Base-by-base conservation (phyloP, 2,113 vertebrate species). In the Neodontobutis hainanensis region DNA sequence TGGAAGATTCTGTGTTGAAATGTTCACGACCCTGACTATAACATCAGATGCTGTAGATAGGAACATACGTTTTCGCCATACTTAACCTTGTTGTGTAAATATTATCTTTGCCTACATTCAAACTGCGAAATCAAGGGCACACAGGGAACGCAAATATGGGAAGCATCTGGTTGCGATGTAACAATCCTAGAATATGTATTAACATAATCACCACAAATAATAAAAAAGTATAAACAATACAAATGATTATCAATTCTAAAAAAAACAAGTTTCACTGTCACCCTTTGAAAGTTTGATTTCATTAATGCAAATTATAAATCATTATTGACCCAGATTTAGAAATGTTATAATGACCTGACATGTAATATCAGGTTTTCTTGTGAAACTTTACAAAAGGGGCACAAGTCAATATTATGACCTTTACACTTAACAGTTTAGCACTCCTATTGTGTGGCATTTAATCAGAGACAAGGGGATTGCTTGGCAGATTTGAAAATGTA, bases 21-120 rank as follows among this genome's bases (percentile, higher is more conserved):
- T 89, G 11, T 88, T 88, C 85, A 79, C 85, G 79, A 73, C 74
- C 58, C 70, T 68, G 61, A 70, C 78, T 61, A 68, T 55, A 77
- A 67, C 61, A 66, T 65, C 77, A 64, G 47, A 70, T 75, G 73
- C 70, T 43, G 43, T 80, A 46, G 78, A 59, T 65, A 61, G 16
- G 59, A 58, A 74, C 69, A 63, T 12, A 67, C 63, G 45, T 11
- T 63, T 75, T 63, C 60, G 6, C 65, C 53, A 27, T 62, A 49
- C 56, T 63, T 78, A 59, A 71, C 66, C 52, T 68, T 64, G 38
- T 11, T 68, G 48, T 78, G 74, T 67, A 71, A 77, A 83, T 56
- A 62, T 63, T n/a, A 68, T 53, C 73, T 32, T 48, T 15, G 12
- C 57, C 15, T n/a, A 71, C 53, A 46, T 10, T 36, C 3, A 42